Percentiles rank a stretch among this genome's conserved stretches.
phyloP scores from a whole-genome alignment of 2,888 invertebrate genomes.

The Agonopterix arenella region DNA sequence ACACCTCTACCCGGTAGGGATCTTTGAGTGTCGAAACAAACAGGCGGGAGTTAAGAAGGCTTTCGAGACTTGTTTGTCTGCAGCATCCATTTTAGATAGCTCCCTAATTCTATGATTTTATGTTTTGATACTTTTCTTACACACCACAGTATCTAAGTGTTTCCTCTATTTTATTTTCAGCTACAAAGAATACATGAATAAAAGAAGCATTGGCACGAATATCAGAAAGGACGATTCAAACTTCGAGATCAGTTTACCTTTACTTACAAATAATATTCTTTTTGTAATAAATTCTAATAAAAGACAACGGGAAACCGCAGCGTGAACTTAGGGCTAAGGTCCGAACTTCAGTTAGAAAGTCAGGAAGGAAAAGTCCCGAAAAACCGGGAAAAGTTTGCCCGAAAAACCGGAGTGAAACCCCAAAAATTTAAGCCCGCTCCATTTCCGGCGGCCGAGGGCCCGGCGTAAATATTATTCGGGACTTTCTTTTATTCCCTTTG shows the following conservation, averaged over 20 bases:
- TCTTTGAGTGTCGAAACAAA: constrained; percentile 42
- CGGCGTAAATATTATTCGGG: constrained; percentile 66
- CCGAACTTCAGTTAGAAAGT: constrained; percentile 51
- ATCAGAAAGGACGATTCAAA: constrained; percentile 1
- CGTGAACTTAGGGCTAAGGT: constrained; percentile 51
- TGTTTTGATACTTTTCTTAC: background rate
- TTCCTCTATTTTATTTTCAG: too few species aligned
- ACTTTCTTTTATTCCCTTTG: constrained; percentile 63
- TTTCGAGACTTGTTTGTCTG: constrained; percentile 26
- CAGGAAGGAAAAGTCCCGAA: constrained; percentile 62
- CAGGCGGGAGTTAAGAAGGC: constrained; percentile 35
- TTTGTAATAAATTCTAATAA: constrained; percentile 50
- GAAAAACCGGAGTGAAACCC: constrained; percentile 54
- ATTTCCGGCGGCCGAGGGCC: constrained; percentile 45
- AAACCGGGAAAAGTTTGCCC: constrained; percentile 44
- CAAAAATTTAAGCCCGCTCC: constrained; percentile 58
- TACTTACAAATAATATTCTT: constrained; percentile 43
- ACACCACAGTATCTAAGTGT: background rate
- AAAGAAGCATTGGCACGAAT: background rate
- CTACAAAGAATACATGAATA: background rate
- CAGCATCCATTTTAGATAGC: constrained; percentile 28
- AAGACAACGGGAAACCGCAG: constrained; percentile 46
- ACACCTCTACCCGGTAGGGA: constrained; percentile 1
- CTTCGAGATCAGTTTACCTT: constrained; percentile 40
- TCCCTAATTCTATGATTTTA: constrained; percentile 8